Conservation (phyloP, 2,888 invertebrate genomes). For the Megaustenia siamemsis region DNA sequence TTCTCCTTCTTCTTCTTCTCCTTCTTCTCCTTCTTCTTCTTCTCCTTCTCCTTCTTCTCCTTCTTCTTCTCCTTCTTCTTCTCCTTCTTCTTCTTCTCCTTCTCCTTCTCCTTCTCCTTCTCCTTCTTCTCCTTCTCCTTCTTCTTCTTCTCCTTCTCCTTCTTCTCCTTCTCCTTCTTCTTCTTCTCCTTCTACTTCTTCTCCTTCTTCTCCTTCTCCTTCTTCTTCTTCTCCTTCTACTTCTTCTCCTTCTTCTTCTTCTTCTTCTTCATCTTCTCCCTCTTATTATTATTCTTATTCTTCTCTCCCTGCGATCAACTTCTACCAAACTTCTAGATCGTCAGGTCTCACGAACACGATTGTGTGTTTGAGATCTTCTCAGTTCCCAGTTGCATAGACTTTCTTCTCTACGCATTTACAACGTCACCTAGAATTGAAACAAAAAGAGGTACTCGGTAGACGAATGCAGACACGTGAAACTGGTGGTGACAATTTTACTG, state of each 20-base stretch:
- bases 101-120: too few relatives aligned
- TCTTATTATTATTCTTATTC: neutral
- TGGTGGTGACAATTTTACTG: too few relatives aligned
- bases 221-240: neutral
- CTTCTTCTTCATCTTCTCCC: neutral
- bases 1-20: neutral
- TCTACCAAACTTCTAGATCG: too few relatives aligned
- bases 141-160: neutral
- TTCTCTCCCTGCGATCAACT: neutral
- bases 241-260: neutral
- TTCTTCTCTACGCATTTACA: too few relatives aligned
- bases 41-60: neutral
- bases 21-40: neutral
- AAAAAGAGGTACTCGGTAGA: too few relatives aligned
- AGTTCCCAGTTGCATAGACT: too few relatives aligned
- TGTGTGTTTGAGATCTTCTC: too few relatives aligned
- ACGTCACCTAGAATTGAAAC: too few relatives aligned
- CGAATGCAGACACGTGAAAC: too few relatives aligned
- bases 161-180: neutral
- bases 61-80: neutral
- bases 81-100: neutral
- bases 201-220: neutral
- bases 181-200: neutral
- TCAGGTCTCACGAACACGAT: too few relatives aligned
- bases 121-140: neutral